These are phyloP conservation scores for Acanthiza pusilla DNA, from an alignment of 2,797 vertebrate genomes.

Conservation along the genomic window DNA sequence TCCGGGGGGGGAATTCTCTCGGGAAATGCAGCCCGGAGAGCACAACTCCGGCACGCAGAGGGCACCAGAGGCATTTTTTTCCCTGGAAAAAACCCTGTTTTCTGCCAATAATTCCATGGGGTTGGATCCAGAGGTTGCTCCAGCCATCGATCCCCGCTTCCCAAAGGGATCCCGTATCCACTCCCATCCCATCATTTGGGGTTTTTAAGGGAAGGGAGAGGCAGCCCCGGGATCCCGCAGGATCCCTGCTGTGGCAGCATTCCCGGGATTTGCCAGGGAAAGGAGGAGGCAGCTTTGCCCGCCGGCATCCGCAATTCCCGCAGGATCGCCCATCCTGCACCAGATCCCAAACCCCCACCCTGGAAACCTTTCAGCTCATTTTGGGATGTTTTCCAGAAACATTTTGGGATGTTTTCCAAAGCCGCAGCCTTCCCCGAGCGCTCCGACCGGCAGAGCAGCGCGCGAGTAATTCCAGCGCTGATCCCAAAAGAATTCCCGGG, in stretches of 20 bases:
- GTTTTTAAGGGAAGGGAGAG: not conserved
- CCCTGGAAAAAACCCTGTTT: not conserved
- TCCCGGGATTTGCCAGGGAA: not conserved
- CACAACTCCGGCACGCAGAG: accelerated
- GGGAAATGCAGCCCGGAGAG: not conserved
- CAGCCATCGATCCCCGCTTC: accelerated
- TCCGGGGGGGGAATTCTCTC: not conserved
- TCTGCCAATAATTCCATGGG: accelerated
- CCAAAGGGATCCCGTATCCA: not conserved
- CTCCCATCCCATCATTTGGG: too few species aligned
- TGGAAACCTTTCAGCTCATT: accelerated
- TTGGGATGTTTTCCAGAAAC: too few species aligned
- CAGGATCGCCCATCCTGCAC: not conserved
- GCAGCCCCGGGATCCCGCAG: accelerated
- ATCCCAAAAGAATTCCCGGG: not conserved
- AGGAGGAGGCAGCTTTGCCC: not conserved
- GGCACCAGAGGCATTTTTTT: not conserved
- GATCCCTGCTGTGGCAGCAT: not conserved
- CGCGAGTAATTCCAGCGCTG: accelerated
- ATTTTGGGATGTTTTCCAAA: not conserved
- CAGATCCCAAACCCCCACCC: not conserved
- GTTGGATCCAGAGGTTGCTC: not conserved
- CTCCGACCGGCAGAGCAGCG: not conserved
- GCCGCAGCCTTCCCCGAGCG: accelerated
- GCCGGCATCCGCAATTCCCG: accelerated